Base-by-base conservation (phyloP, 2,113 vertebrate genomes). In the Carassius carassius region DNA sequence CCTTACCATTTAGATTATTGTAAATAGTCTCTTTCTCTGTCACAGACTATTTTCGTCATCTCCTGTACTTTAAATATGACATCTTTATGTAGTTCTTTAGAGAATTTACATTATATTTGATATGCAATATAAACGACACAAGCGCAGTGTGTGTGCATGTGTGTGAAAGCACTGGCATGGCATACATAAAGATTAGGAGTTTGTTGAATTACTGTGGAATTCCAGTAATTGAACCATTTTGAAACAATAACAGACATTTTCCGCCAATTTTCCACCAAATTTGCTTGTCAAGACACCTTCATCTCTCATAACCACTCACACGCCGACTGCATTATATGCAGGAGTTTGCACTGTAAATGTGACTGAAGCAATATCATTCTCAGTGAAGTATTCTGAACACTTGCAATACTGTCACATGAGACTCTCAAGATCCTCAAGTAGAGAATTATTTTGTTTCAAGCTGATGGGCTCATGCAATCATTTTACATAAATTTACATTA, bases 1-100 rank as follows among this genome's bases (percentile, higher is more conserved):
- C 84, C 75, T 58, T 62, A 77, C 25, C 84, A 78, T 87, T 87
- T 86, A 87, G 62, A 86, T 85, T 74, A 84, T 70, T 56, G 76
- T 67, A 90, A 79, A 78, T 54, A 47, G 32, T 29, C 49, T 78
- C 56, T 69, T 35, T 63, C 16, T 56, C 37, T 72, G 73, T 35
- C 63, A 69, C n/a, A 63, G 35, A 41, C 29, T 32, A 21, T 54
- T 49, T 80, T 4, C 73, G 83, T 75, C 14, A 80, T 47, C 16
- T 65, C 41, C 8, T 9, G 0, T 19, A 21, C 44, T 81, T 79
- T 47, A 79, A 47, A 44, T n/a, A 47, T 78, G 11, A 60, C 21
- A 60, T 60, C 2, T 37, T 41, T 75, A 17, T 78, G 17, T 21
- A 81, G 25, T 63, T 17, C 37, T 44, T 10, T 13, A 35, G 3